Base-by-base conservation (phyloP, 2,113 vertebrate genomes). In the Calyptomena viridis region DNA sequence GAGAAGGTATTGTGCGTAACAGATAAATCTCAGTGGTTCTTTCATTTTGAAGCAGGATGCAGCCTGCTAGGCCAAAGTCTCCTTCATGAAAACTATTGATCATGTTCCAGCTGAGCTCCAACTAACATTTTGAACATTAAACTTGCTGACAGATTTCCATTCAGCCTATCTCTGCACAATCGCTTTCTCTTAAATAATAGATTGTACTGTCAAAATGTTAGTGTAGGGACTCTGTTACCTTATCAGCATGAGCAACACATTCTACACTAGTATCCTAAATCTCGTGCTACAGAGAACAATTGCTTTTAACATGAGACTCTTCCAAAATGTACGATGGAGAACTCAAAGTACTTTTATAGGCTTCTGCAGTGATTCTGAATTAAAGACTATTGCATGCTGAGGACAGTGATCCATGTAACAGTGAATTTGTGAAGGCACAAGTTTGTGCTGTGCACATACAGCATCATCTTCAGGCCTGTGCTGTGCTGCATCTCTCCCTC, bases 1-100 rank as follows among this genome's bases (percentile, higher is more conserved):
- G 64, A 84, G n/a, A 87, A 87, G 60, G 19, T 22, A 56, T 12
- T 0, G 0, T 50, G 33, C 0, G 0, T 62, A 62, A 72, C 73
- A 50, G 22, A 60, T 58, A 82, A 77, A 89, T 47, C 44, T 64
- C 39, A 47, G n/a, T 27, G 27, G 5, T 76, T 72, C 56, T 69
- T 94, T 77, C 31, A 79, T 55, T 82, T 37, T 55, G n/a, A 91
- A 79, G 46, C 11, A 87, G 63, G 9, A 62, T 82, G 53, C 18
- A 79, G n/a, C 20, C 50, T 79, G 37, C 44, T 87, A 73, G 46
- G 53, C 60, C 50, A 55, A 77, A 94, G 42, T 67, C 28, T 53
- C n/a, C 78, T 81, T 87, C 47, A n/a, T 52, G 55, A 27, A 28
- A 91, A 18, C 16, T 71, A 91, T 68, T 7, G 1, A 79, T 93